Percentiles rank a stretch among this genome's conserved stretches.
phyloP scores from a whole-genome alignment of 2,797 vertebrate species.

The Astyanax mexicanus region DNA sequence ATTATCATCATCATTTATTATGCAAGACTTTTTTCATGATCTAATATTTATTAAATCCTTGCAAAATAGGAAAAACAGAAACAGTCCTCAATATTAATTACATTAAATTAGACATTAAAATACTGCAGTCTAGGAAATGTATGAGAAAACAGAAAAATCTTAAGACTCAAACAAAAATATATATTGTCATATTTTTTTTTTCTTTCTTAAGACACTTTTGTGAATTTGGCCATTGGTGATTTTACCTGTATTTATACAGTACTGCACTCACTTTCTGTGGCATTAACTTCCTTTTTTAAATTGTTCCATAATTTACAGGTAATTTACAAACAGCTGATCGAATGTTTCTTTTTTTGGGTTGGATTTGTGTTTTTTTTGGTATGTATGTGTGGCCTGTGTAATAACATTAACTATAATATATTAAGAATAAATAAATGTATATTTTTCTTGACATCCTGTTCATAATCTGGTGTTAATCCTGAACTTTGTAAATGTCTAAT shows the following conservation, averaged over 20 bases:
- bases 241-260: slow-evolving; percentile 12
- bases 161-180: too few species aligned
- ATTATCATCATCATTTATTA: too few species aligned
- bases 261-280: slow-evolving; percentile 2
- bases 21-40: too few species aligned
- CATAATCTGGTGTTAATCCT: background rate
- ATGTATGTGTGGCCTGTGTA: background rate
- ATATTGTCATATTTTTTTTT: too few species aligned
- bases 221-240: background rate
- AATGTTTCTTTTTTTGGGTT: slow-evolving; percentile 12
- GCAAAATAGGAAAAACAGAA: too few species aligned
- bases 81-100: too few species aligned
- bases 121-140: too few species aligned
- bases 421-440: slow-evolving; percentile 24
- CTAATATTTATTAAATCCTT: too few species aligned
- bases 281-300: background rate
- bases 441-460: slow-evolving; percentile 19
- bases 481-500: background rate
- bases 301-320: background rate
- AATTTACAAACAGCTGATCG: background rate
- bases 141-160: too few species aligned
- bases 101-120: too few species aligned
- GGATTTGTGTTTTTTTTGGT: slow-evolving; percentile 24
- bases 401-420: background rate
- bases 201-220: too few species aligned